Percentiles rank a stretch among this genome's conserved stretches.
phyloP scores from a whole-genome alignment of 2,797 vertebrate species.

The Nyctibius grandis region DNA sequence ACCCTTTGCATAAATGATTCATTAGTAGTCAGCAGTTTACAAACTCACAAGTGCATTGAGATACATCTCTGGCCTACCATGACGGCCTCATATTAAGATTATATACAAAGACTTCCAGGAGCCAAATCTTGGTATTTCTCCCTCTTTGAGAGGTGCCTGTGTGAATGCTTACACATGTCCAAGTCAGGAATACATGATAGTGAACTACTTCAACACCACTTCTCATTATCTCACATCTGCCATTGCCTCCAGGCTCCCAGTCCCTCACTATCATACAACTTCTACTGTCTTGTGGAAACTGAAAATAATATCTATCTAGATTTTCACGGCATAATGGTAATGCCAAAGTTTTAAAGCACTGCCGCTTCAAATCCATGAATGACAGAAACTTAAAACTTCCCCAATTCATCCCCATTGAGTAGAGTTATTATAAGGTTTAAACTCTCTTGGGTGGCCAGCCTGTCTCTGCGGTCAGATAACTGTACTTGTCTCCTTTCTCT shows the following conservation, averaged over 20 bases:
- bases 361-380: neutral
- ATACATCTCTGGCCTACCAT: neutral
- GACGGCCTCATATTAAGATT: neutral
- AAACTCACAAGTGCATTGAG: neutral
- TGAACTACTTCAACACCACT: neutral
- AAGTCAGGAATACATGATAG: neutral
- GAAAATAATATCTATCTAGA: neutral
- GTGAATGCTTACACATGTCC: neutral
- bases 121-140: neutral
- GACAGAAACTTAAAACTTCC: neutral
- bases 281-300: accelerated
- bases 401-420: neutral
- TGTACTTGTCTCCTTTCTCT: neutral
- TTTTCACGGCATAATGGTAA: neutral
- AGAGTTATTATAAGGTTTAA: neutral
- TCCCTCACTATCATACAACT: neutral
- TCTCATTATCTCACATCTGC: neutral
- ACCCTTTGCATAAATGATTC: neutral
- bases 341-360: neutral
- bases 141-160: neutral
- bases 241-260: neutral
- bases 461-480: neutral
- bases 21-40: neutral
- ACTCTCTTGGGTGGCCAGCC: neutral
- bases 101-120: neutral